Conservation (phyloP, 1,140 invertebrate species). For the Drosophila sturtevanti region DNA sequence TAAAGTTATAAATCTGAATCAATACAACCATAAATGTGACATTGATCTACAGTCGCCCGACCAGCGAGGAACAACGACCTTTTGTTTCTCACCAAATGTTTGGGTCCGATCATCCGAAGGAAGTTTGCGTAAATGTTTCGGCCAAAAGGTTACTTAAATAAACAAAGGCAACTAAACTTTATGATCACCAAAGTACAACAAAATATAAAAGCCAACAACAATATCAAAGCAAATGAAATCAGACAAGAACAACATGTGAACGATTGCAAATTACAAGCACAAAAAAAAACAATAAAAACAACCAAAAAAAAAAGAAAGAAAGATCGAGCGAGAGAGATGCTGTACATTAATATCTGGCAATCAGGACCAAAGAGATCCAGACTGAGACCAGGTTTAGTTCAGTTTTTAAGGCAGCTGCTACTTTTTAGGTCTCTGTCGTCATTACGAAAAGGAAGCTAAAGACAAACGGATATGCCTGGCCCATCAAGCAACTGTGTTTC, state of each 20-base stretch:
- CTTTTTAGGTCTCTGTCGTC: slow-evolving; percentile 66
- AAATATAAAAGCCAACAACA: slow-evolving; percentile 30
- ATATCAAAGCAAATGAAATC: slow-evolving; percentile 75
- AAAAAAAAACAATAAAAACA: too few species aligned
- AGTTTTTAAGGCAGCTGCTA: slow-evolving; percentile 67
- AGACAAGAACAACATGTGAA: slow-evolving; percentile 79
- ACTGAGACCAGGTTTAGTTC: slow-evolving; percentile 4
- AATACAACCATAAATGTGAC: slow-evolving; percentile 67
- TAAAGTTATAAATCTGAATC: slow-evolving; percentile 75
- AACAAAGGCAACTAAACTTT: slow-evolving; percentile 55
- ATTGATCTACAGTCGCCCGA: slow-evolving; percentile 68
- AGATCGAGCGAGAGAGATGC: slow-evolving; percentile 27
- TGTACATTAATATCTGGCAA: slow-evolving; percentile 55
- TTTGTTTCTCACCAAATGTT: slow-evolving; percentile 58
- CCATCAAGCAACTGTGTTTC: slow-evolving; percentile 77
- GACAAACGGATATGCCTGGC: slow-evolving; percentile 78
- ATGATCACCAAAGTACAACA: slow-evolving; percentile 57
- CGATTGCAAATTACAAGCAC: slow-evolving; percentile 75
- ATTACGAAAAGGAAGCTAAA: slow-evolving; percentile 79
- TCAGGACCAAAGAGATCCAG: slow-evolving; percentile 38
- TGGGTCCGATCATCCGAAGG: slow-evolving; percentile 22
- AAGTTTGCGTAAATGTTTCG: slow-evolving; percentile 65
- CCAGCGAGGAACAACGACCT: slow-evolving; percentile 26
- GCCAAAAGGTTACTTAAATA: slow-evolving; percentile 52
- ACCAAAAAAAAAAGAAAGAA: slow-evolving; percentile 27